Percentiles rank a stretch among this genome's conserved stretches.
Conservation (phyloP, 2,888 invertebrate genomes). For the Morpho helenor region DNA sequence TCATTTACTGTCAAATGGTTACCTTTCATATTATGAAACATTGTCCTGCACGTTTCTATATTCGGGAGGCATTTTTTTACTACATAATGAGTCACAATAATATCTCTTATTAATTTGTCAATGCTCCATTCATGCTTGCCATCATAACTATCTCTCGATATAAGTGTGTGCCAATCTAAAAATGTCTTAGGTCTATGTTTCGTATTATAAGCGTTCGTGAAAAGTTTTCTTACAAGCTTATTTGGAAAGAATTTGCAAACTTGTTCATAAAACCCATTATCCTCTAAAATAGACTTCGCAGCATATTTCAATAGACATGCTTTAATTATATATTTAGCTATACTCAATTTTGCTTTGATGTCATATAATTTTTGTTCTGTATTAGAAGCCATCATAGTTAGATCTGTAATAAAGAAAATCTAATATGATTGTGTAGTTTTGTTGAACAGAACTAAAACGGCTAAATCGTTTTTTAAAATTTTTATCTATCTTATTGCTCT, state of each 20-base stretch:
- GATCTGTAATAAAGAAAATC: too few species aligned
- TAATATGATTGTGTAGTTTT: too few species aligned
- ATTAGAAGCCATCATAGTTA: too few species aligned
- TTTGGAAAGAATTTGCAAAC: neutral
- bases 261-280: neutral
- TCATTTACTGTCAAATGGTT: neutral
- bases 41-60: neutral
- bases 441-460: too few species aligned
- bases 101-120: constrained; percentile 1
- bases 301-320: neutral
- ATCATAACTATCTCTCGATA: neutral
- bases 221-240: neutral
- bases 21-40: neutral
- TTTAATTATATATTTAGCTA: constrained; percentile 1
- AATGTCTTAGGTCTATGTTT: neutral
- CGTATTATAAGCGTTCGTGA: neutral
- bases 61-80: neutral
- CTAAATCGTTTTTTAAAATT: too few species aligned
- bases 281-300: neutral
- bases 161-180: neutral
- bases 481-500: too few species aligned
- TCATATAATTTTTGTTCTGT: constrained; percentile 1
- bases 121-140: neutral
- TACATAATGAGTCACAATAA: neutral
- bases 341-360: neutral